These are phyloP conservation scores for Pseudorectes ferrugineus DNA, from an alignment of 2,113 vertebrate species.

Conservation along the genomic window DNA sequence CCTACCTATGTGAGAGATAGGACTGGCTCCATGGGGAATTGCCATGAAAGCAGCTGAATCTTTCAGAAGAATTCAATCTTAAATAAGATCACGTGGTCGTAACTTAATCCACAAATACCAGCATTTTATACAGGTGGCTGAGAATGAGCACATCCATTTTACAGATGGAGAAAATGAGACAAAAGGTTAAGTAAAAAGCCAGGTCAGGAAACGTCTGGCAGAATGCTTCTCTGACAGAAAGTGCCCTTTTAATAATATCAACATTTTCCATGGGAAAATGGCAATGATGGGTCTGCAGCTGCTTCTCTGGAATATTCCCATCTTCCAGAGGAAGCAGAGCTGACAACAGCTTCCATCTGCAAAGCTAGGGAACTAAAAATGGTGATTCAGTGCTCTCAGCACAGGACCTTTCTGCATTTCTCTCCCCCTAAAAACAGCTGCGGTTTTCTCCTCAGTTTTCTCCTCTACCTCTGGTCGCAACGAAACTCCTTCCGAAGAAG, in stretches of 20 bases:
- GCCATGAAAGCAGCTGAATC: background rate
- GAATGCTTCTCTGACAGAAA: slow-evolving; percentile 33
- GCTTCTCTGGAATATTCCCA: slow-evolving; percentile 46
- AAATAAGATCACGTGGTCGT: background rate
- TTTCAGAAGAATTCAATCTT: background rate
- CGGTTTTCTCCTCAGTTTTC: background rate
- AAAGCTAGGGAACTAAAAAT: background rate
- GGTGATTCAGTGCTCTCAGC: background rate
- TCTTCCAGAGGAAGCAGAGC: slow-evolving; percentile 40
- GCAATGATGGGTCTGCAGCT: slow-evolving; percentile 26
- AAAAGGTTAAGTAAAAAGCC: slow-evolving; percentile 54
- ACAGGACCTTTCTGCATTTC: background rate
- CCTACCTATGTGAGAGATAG: background rate
- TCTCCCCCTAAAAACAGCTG: background rate
- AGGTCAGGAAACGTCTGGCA: slow-evolving; percentile 48
- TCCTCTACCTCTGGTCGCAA: background rate
- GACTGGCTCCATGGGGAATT: background rate
- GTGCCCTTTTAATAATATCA: slow-evolving; percentile 50
- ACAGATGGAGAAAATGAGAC: slow-evolving; percentile 43
- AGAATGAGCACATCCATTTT: slow-evolving; percentile 15
- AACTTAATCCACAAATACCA: background rate
- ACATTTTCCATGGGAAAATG: slow-evolving; percentile 56
- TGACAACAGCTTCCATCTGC: slow-evolving; percentile 46
- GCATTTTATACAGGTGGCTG: slow-evolving; percentile 33
- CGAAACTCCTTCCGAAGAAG: background rate